Conservation (phyloP, 2,797 vertebrate genomes). For the Pseudochirops corinnae region DNA sequence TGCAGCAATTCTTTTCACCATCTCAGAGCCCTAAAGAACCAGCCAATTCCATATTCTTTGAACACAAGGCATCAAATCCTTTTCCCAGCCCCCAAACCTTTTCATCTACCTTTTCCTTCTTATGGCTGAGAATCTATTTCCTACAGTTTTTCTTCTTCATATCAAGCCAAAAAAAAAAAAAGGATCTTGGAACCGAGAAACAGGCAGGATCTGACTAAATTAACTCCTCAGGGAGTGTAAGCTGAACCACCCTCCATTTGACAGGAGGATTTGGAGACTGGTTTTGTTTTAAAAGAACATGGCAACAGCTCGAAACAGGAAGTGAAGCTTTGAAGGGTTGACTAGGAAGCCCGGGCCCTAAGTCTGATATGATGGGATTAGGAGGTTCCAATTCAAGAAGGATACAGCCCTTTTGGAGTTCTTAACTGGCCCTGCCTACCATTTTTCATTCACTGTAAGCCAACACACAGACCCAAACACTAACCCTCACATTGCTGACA, state of each 20-base stretch:
- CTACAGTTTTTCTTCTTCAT: not conserved
- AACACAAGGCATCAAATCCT: not conserved
- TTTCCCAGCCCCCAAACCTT: not conserved
- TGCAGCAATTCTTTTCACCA: not conserved
- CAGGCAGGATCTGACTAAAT: not conserved
- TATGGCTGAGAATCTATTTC: not conserved
- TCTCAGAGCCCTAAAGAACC: not conserved
- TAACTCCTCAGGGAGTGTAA: conserved; percentile 1
- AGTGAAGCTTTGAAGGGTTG: conserved; percentile 5
- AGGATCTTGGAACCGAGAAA: not conserved
- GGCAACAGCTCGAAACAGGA: conserved; percentile 5
- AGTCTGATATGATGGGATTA: conserved; percentile 23
- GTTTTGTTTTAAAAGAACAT: not conserved
- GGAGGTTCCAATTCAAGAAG: conserved; percentile 36
- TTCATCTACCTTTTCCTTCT: not conserved
- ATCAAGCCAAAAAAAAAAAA: not conserved
- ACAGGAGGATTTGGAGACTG: not conserved
- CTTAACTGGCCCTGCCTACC: conserved; percentile 52
- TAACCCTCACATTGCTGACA: conserved; percentile 79
- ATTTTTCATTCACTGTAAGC: conserved; percentile 75
- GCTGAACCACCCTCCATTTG: not conserved
- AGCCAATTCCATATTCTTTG: not conserved
- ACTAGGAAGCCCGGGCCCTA: conserved; percentile 1
- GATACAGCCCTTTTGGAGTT: conserved; percentile 38
- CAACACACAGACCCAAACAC: conserved; percentile 74